Percentiles rank a stretch among this genome's conserved stretches.
These are phyloP conservation scores for Ptyas mucosa DNA, from an alignment of 2,113 vertebrate species.

Conservation along the genomic window DNA sequence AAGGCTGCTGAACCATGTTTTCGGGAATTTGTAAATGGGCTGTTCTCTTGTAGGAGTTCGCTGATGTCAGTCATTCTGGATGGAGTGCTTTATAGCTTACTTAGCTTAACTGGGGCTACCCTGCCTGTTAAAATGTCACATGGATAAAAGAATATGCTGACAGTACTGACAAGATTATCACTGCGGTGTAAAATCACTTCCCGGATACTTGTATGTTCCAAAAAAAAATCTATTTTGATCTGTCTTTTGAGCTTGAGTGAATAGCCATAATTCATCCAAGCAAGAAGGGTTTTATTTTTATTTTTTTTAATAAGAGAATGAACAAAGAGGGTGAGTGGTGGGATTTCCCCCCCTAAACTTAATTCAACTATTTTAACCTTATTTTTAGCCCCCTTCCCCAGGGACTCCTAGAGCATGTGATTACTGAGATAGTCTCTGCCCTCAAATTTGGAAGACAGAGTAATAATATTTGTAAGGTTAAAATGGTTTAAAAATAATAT, in stretches of 20 bases:
- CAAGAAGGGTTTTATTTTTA: not conserved
- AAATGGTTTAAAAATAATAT: not conserved
- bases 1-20: conserved; percentile 52
- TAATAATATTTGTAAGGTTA: no score
- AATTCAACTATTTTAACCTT: not conserved
- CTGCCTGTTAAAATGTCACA: conserved; percentile 73
- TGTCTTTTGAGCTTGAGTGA: conserved; percentile 55
- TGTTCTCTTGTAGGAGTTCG: conserved; percentile 57
- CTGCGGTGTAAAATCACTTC: conserved; percentile 62
- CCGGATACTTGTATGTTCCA: conserved; percentile 56
- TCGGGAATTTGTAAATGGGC: conserved; percentile 61
- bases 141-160: conserved; percentile 70
- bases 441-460: not conserved
- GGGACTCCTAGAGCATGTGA: not conserved
- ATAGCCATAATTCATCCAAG: conserved; percentile 36
- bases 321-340: not conserved
- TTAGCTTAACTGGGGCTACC: conserved; percentile 63
- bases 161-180: conserved; percentile 71
- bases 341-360: not conserved
- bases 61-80: conserved; percentile 61
- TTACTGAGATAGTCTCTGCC: not conserved
- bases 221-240: conserved; percentile 52
- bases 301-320: conserved; percentile 5
- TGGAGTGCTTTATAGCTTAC: conserved; percentile 57
- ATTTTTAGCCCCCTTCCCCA: not conserved